Conservation (phyloP, 92 coral and sea anemone genomes). For the Actinostola sp. region DNA sequence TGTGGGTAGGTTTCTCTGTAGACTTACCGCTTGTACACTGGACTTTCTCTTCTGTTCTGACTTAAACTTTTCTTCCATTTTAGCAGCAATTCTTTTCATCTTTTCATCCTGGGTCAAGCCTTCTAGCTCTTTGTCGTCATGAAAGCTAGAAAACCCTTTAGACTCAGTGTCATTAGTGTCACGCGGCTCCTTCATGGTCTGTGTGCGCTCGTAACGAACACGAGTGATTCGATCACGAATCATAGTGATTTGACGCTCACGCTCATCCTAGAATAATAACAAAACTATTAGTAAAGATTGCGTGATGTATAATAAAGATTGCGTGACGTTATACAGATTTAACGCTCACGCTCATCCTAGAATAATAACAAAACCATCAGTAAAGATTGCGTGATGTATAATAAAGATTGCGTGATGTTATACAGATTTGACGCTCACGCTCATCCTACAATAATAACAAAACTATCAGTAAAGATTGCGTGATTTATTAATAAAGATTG, state of each 20-base stretch:
- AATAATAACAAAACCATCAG: no score
- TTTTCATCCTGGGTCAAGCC: slow-evolving; percentile 89
- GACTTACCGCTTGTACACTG: slow-evolving; percentile 41
- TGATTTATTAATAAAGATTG: neutral
- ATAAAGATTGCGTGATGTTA: slow-evolving; percentile 27
- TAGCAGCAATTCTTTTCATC: slow-evolving; percentile 96
- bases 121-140: slow-evolving; percentile 80
- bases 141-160: slow-evolving; percentile 86
- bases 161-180: slow-evolving; percentile 68
- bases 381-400: neutral
- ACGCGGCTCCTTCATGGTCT: slow-evolving; percentile 91
- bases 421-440: slow-evolving; percentile 83
- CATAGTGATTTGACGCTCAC: slow-evolving; percentile 93
- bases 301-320: neutral
- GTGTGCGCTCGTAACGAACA: slow-evolving; percentile 95
- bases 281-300: neutral
- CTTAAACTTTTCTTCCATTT: slow-evolving; percentile 96
- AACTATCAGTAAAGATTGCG: neutral
- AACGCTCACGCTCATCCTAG: slow-evolving; percentile 89
- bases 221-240: slow-evolving; percentile 97
- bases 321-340: slow-evolving; percentile 66
- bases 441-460: slow-evolving; percentile 56
- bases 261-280: slow-evolving; percentile 71
- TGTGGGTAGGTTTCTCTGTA: no score
- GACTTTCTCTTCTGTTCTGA: slow-evolving; percentile 76